phyloP scores from a whole-genome alignment of 2,113 vertebrate species.

The Anguilla japonica region DNA sequence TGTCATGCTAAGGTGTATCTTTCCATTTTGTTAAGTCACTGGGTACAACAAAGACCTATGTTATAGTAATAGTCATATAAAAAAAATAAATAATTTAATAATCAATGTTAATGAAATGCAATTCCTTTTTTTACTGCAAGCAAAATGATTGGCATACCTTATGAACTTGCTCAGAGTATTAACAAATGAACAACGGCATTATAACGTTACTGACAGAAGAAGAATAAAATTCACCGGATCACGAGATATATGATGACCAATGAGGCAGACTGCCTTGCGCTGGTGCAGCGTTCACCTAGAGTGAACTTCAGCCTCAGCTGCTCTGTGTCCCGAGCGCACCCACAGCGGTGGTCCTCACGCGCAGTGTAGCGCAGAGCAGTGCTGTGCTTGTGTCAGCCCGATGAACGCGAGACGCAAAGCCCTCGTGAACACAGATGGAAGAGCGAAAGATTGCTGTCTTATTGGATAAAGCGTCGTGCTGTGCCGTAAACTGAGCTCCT shows the following conservation, averaged over 20 bases:
- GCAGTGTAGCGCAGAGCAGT: not conserved
- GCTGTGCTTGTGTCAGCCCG: not conserved
- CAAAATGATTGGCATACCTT: not conserved
- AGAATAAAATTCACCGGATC: not conserved
- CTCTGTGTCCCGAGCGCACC: not conserved
- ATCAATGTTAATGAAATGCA: too few species aligned
- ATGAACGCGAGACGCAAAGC: not conserved
- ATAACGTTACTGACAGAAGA: not conserved
- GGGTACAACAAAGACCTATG: too few species aligned
- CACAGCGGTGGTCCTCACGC: not conserved
- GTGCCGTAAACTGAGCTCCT: not conserved
- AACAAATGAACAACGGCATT: not conserved
- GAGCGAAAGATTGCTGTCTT: not conserved
- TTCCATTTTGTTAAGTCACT: too few species aligned
- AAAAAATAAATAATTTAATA: too few species aligned
- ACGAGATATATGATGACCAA: not conserved
- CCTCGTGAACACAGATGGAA: not conserved
- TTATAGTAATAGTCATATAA: too few species aligned
- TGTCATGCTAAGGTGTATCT: too few species aligned
- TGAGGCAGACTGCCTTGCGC: not conserved
- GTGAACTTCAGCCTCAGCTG: slow-evolving; percentile 1
- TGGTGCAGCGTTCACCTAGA: not conserved
- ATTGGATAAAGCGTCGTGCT: not conserved
- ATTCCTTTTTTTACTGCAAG: not conserved
- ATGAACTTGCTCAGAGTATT: not conserved